Evolutionary conservation across 2,797 vertebrate species (phyloP), one percentile per base, ranked within the genome.

Genomic region (Molossus alvarezi): DNA sequence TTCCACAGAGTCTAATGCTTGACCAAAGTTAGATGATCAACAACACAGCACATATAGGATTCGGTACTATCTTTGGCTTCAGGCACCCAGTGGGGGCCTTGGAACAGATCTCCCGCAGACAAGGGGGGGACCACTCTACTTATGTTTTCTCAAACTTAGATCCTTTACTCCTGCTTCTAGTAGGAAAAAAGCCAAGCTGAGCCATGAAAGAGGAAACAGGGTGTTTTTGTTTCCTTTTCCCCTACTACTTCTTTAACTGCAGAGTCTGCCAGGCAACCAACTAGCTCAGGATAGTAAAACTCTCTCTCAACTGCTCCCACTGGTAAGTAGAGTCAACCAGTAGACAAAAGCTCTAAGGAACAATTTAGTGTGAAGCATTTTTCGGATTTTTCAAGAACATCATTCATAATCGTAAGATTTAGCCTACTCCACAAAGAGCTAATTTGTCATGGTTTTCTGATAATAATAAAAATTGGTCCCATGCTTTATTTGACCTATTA

Each of bases 371-470:
- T 79, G 13, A 62, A 83, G 13, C 18, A 55, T 62, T 89, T 94
- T 76, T 27, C 93, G 48, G 10, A 3, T 62, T 65, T 84, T 91
- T 89, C 27, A 96, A 76, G 25, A 90, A 25, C 25, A 86, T 41
- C n/a, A 64, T 73, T 88, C 21, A 57, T 77, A 72, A 76, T 67
- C 53, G n/a, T 60, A 93, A 84, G 71, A 84, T 83, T 93, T 60
- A 91, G 45, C 13, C 18, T 6, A 67, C 17, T 60, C n/a, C 21
- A 48, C 25, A 55, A 55, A 88, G 21, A 76, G 20, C 8, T 91
- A 29, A 65, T 23, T 45, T 20, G 10, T 69, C 58, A 23, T 23
- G 37, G 20, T 57, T 94, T 92, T 96, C 76, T 82, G 58, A 21
- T 75, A 90, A 64, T 77, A 45, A 29, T 15, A 15, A 57, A 77